Base-by-base conservation (phyloP, 2,797 vertebrate genomes). In the Pagetopsis macropterus region DNA sequence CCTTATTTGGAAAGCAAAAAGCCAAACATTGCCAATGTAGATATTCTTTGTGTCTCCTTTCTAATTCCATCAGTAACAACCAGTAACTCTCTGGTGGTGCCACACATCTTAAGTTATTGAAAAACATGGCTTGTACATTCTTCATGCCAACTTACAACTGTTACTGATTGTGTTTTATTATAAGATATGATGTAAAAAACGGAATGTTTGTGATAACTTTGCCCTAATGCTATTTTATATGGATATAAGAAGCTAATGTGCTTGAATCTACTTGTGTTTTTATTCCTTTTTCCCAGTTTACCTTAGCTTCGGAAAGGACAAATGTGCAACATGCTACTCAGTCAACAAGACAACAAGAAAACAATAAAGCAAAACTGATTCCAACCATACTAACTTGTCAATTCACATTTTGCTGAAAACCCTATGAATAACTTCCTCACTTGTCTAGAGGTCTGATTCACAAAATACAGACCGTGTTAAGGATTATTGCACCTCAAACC, bases 211-310 rank as follows among this genome's bases (percentile, higher is more conserved):
- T 88, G 81, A 87, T 90, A 90, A 87, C 71, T 55, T 75, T 85
- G 81, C 67, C 79, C 81, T 88, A 91, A 90, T 91, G 81, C 83
- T 90, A 88, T 92, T 93, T 92, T 91, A 91, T 89, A 90, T 88
- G 80, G 80, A 23, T 87, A 89, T 90, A 91, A 91, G 82, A 91
- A 87, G 79, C 78, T 87, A 52, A 82, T 84, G 70, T 87, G 84
- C 77, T 83, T 46, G 54, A 89, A 60, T 74, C 16, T 3, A 17
- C 37, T 58, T 76, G 76, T 83, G 79, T 85, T 79, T 88, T 85
- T 71, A 63, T 84, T 83, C 17, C 0, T 45, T 49, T 58, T 43
- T 3, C 16, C 9, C 14, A 9, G 2, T 49, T 70, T 50, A 14
- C 4, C 4, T 37, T 43, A n/a, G 9, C 19, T 27, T 2, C 16